A percentile compares a stretch with the other conserved stretches of the same genome.
Conservation (phyloP, 2,113 vertebrate genomes). For the Apus apus region DNA sequence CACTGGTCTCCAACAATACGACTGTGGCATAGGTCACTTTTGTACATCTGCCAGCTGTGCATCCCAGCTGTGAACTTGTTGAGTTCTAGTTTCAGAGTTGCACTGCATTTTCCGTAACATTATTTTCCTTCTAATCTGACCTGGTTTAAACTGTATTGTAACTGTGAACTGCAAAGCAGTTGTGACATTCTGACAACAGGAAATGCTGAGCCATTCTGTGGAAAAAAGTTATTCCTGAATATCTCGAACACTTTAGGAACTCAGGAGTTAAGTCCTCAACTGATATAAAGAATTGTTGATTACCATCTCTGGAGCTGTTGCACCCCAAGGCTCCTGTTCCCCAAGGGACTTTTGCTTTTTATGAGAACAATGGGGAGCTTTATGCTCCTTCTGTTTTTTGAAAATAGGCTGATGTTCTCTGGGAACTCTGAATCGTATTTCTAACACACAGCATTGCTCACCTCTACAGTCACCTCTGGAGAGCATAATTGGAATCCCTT, state of each 20-base stretch:
- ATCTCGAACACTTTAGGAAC: neutral
- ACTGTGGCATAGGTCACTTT: neutral
- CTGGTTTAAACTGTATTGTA: rapidly evolving
- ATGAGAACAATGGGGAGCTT: neutral
- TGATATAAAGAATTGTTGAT: neutral
- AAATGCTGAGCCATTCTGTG: neutral
- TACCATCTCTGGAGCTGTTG: neutral
- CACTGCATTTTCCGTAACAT: neutral
- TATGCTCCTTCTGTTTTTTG: neutral
- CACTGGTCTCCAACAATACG: neutral
- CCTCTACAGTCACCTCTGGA: neutral
- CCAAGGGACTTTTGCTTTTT: neutral
- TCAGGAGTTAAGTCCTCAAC: neutral
- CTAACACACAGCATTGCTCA: neutral
- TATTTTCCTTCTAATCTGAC: neutral
- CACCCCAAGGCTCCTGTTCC: neutral
- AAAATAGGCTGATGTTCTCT: neutral
- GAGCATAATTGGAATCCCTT: neutral
- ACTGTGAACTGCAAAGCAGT: neutral
- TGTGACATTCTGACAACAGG: neutral
- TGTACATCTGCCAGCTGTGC: neutral
- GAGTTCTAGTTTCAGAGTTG: neutral
- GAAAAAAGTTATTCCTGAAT: neutral
- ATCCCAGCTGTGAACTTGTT: neutral
- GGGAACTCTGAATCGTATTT: neutral